phyloP scores from a whole-genome alignment of 2,797 vertebrate species.

The Mormyrus proboscirostris region DNA sequence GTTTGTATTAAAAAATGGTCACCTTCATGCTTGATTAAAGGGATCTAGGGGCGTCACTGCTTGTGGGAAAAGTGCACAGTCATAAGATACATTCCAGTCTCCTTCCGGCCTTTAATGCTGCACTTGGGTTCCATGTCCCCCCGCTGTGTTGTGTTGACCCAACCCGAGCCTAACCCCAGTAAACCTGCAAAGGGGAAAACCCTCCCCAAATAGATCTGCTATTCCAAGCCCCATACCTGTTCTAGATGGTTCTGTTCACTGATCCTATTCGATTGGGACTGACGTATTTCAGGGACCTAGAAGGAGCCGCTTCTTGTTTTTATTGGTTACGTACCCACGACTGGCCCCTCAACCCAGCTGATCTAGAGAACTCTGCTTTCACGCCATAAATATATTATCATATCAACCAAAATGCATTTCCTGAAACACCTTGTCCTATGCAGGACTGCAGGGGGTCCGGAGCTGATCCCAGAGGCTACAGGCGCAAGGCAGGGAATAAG shows the following conservation, averaged over 20 bases:
- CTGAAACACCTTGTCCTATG: background rate
- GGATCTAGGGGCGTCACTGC: background rate
- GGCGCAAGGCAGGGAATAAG: background rate
- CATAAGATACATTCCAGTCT: background rate
- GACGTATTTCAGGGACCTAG: background rate
- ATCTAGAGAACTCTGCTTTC: background rate
- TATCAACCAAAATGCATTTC: background rate
- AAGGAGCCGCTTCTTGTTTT: background rate
- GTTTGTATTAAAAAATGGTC: conserved; percentile 14
- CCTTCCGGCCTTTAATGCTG: background rate
- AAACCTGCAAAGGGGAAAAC: background rate
- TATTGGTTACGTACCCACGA: background rate
- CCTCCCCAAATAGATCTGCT: background rate
- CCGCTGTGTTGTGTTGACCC: background rate
- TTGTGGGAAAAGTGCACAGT: background rate
- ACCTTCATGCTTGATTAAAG: conserved; percentile 12
- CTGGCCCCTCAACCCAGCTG: background rate
- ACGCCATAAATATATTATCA: background rate
- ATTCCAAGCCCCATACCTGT: background rate
- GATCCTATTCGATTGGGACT: background rate
- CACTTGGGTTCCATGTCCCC: background rate
- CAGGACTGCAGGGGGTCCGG: background rate
- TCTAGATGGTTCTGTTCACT: background rate
- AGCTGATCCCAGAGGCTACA: background rate
- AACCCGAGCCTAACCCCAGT: background rate